Base-by-base conservation (phyloP, 2,888 invertebrate species). In the Diachrysia chrysitis region DNA sequence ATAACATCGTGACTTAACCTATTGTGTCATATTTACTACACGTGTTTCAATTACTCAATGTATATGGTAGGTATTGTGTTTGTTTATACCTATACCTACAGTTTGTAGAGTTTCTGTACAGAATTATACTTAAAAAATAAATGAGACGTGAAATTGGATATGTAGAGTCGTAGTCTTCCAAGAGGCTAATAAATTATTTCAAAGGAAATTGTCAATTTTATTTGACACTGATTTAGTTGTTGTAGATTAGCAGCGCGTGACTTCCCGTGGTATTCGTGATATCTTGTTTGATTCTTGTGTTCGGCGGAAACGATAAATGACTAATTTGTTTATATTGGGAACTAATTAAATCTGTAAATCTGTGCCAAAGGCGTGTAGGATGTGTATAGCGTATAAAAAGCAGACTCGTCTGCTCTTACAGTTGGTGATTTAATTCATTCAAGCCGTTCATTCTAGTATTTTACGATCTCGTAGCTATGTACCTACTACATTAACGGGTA, bases 1-100 rank as follows among this genome's bases (percentile, higher is more conserved):
- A 82, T 79, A 74, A 71, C 71, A 79, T 83, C 76, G 74, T 68
- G 71, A 76, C 66, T 73, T 82, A 67, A 76, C 73, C 78, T 82
- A 72, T 79, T 73, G 66, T 70, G 66, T 77, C 71, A 78, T 81
- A 82, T 73, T 78, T 74, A 64, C 66, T 79, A 76, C 69, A 53
- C 67, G 68, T 69, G 66, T 66, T 66, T 60, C 67, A 81, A 73
- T 79, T 78, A 70, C 58, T 69, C 53, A 66, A 62, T 48, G 42
- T 62, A 69, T 58, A 56, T 21, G 23, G 54, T 56, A 62, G 55
- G 42, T 54, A 21, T 60, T 51, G 46, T 56, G 4, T 64, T 12
- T 46, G 4, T 35, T n/a, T 32, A 9, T 16, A 21, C 66, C 55
- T 71, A 37, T 71, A 68, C 48, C 48, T 55, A 51, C 23, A 42